A percentile compares a stretch with the other conserved stretches of the same genome.
Evolutionary conservation across 2,113 vertebrate species (phyloP).

Genomic region (Hydrochoerus hydrochaeris): DNA sequence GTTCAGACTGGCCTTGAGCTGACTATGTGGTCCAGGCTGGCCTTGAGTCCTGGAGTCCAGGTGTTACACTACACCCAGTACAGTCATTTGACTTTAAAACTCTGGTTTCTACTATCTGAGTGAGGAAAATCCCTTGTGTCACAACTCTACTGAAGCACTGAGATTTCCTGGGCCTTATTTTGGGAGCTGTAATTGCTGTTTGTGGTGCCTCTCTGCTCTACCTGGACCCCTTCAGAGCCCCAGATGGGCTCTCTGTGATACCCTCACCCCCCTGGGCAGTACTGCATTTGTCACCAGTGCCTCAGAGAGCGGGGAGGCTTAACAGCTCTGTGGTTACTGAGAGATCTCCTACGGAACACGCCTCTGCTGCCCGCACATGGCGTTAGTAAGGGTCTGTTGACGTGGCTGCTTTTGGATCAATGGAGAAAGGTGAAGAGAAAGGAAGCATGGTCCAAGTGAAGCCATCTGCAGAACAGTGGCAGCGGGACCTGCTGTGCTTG

Average conservation of each 20-base stretch:
- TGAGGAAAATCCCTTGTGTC: background rate
- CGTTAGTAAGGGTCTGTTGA: background rate
- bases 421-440: background rate
- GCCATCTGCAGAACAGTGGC: background rate
- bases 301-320: background rate
- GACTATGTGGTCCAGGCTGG: background rate
- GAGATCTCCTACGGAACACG: background rate
- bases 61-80: background rate
- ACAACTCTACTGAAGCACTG: background rate
- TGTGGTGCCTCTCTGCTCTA: background rate
- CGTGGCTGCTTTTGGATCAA: background rate
- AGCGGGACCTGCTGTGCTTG: background rate
- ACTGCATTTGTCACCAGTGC: background rate
- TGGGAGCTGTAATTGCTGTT: background rate
- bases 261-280: background rate
- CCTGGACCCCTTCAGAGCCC: background rate
- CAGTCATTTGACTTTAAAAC: background rate
- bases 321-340: background rate
- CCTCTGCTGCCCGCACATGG: background rate
- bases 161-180: background rate
- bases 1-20: background rate
- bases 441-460: background rate
- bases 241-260: background rate
- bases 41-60: background rate
- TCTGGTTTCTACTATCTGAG: background rate